These are phyloP conservation scores for Homarus americanus DNA, from an alignment of 1,140 invertebrate genomes.

Conservation along the genomic window DNA sequence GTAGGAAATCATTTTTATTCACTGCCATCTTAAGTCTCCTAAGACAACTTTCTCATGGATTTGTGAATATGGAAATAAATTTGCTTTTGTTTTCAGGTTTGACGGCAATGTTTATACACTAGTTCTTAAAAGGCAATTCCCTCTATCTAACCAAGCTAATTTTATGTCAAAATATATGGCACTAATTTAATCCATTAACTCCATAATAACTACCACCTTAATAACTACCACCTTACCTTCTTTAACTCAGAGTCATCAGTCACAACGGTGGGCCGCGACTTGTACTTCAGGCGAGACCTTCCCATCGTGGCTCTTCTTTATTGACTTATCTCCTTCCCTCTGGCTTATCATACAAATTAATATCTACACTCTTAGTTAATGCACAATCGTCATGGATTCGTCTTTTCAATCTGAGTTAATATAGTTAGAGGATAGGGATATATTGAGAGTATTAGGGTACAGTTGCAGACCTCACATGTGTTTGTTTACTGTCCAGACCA, in stretches of 20 bases:
- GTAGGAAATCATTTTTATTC: too few relatives aligned
- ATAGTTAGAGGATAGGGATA: neutral
- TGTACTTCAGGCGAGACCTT: slow-evolving; percentile 52
- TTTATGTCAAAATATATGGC: neutral
- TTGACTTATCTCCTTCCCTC: neutral
- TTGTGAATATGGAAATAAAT: neutral
- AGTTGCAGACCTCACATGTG: neutral
- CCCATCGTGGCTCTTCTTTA: slow-evolving; percentile 5
- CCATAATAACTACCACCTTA: too few relatives aligned
- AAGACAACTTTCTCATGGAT: too few relatives aligned
- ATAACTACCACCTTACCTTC: slow-evolving; percentile 28
- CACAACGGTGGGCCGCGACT: slow-evolving; percentile 11
- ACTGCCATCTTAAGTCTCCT: too few relatives aligned
- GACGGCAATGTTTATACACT: neutral
- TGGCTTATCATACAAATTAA: too few relatives aligned
- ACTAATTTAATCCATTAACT: neutral
- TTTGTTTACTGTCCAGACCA: slow-evolving; percentile 52
- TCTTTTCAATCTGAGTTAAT: neutral
- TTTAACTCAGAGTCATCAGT: slow-evolving; percentile 44
- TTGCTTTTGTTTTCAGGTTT: too few relatives aligned
- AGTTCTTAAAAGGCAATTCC: neutral
- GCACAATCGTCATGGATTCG: neutral
- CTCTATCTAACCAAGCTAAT: neutral
- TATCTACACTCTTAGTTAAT: neutral
- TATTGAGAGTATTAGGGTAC: neutral